A percentile compares a stretch with the other conserved stretches of the same genome.
These are phyloP conservation scores for Vulpes vulpes DNA, from an alignment of 2,113 vertebrate genomes.

Conservation along the genomic window DNA sequence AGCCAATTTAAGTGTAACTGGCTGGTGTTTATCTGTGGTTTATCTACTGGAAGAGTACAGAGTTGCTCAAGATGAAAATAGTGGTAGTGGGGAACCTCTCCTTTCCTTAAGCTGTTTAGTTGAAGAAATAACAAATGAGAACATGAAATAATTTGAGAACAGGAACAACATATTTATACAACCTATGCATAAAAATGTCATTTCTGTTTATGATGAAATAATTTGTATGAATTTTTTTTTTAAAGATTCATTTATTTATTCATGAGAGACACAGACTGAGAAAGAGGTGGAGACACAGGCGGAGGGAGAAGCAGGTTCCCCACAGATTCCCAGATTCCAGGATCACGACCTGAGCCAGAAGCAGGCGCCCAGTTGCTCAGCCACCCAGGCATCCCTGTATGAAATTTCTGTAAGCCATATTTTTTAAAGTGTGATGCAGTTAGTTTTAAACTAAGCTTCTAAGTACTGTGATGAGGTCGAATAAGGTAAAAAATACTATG, in stretches of 20 bases:
- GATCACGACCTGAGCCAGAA: background rate
- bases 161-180: background rate
- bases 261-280: background rate
- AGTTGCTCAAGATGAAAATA: background rate
- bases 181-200: background rate
- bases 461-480: background rate
- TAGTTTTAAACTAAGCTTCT: background rate
- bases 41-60: background rate
- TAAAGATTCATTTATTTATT: background rate
- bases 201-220: background rate
- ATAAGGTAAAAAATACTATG: background rate
- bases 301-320: background rate
- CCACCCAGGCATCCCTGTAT: background rate
- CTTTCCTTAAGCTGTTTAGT: background rate
- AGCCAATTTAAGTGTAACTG: background rate
- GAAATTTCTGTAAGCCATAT: background rate
- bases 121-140: background rate
- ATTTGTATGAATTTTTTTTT: background rate
- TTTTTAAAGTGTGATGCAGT: background rate
- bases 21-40: background rate
- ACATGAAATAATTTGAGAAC: background rate
- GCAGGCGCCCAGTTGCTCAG: background rate
- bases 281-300: background rate
- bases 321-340: background rate
- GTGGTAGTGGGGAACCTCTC: background rate